Conservation (phyloP, 2,888 invertebrate species). For the Megamerina dolium region DNA sequence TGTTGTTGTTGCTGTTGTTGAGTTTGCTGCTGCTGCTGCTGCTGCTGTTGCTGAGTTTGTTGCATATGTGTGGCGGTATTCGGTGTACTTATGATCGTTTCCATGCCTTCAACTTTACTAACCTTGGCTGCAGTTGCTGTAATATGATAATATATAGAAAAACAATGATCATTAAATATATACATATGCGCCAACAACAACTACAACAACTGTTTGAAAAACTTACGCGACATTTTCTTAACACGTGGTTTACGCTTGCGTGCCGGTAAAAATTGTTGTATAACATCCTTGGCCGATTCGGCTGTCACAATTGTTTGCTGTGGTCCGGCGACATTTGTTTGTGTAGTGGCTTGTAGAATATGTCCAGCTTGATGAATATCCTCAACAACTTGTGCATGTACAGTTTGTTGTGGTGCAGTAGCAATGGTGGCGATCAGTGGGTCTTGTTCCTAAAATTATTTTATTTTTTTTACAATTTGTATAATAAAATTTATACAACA, state of each 20-base stretch:
- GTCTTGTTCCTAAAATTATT: conserved; percentile 37
- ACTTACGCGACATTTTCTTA: conserved; percentile 49
- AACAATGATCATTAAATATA: background rate
- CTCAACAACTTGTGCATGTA: conserved; percentile 49
- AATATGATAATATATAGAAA: too few species aligned
- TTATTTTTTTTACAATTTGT: background rate
- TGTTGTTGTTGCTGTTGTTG: conserved; percentile 21
- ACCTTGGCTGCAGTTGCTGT: conserved; percentile 44
- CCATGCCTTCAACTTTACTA: conserved; percentile 47
- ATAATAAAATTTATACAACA: background rate
- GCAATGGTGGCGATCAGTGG: conserved; percentile 49
- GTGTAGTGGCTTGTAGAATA: conserved; percentile 43
- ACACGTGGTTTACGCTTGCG: conserved; percentile 54
- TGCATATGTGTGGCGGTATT: conserved; percentile 33
- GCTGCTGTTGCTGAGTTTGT: conserved; percentile 22
- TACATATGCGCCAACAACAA: background rate
- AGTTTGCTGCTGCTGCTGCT: conserved; percentile 25
- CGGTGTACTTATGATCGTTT: conserved; percentile 43
- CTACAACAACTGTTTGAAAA: too few species aligned
- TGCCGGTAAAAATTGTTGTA: conserved; percentile 53
- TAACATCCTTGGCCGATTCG: conserved; percentile 47
- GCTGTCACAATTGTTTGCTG: conserved; percentile 42
- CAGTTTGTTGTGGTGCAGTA: conserved; percentile 47
- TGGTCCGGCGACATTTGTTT: conserved; percentile 35
- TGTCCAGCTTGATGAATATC: conserved; percentile 47